Conservation (phyloP, 2,888 invertebrate species). For the Alsophila aescularia region DNA sequence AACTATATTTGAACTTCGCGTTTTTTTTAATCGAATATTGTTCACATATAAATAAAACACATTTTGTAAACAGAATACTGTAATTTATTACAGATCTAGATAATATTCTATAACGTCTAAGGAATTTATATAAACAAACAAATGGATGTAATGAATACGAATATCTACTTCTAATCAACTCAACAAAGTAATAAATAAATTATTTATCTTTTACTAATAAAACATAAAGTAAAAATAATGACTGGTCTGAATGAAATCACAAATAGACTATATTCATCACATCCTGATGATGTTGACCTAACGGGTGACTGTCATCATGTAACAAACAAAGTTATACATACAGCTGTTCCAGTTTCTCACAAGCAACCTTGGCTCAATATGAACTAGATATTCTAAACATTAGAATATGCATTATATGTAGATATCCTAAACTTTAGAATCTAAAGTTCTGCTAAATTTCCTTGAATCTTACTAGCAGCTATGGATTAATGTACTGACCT, state of each 20-base stretch:
- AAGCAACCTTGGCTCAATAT: no score
- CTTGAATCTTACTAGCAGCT: no score
- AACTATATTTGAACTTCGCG: no score
- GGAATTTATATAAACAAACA: constrained; percentile 56
- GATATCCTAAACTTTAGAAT: no score
- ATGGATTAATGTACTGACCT: no score
- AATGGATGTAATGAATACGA: constrained; percentile 53
- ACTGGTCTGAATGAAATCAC: constrained; percentile 43
- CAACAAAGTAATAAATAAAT: constrained; percentile 50
- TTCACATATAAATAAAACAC: constrained; percentile 41
- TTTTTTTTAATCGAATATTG: neutral
- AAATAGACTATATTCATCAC: constrained; percentile 42
- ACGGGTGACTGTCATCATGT: neutral
- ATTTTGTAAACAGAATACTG: constrained; percentile 73
- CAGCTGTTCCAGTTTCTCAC: no score
- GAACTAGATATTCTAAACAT: no score
- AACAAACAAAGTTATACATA: no score
- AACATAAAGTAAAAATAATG: constrained; percentile 44
- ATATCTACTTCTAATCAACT: constrained; percentile 39
- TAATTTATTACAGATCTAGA: constrained; percentile 81
- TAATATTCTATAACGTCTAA: constrained; percentile 66
- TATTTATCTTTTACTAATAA: constrained; percentile 3
- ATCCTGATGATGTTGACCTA: constrained; percentile 36
- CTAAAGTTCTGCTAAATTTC: no score
- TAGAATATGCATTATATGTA: no score